phyloP scores from a whole-genome alignment of 2,888 invertebrate species.

The Gortyna flavago region DNA sequence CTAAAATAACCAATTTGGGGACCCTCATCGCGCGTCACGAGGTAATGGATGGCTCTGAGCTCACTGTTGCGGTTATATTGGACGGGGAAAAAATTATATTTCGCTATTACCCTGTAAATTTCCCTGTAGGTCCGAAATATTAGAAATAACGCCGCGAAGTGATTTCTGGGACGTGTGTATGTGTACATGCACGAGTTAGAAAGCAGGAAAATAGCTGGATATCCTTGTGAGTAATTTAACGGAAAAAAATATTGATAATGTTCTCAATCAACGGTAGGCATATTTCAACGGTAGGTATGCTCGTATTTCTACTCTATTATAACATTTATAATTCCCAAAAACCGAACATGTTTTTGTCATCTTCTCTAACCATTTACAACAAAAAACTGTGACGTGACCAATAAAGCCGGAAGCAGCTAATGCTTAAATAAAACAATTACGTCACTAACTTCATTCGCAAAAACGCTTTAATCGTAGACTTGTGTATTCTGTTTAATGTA shows the following conservation, averaged over 20 bases:
- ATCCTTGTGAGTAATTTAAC: slow-evolving; percentile 24
- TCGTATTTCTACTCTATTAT: not conserved
- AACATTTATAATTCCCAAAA: not conserved
- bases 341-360: not conserved
- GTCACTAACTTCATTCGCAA: slow-evolving; percentile 18
- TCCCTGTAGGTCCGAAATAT: slow-evolving; percentile 48
- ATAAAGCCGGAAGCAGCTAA: slow-evolving; percentile 14
- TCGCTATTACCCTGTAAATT: slow-evolving; percentile 62
- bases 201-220: slow-evolving; percentile 19
- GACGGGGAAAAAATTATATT: slow-evolving; percentile 68
- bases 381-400: not conserved
- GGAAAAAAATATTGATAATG: slow-evolving; percentile 15
- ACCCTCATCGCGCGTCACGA: slow-evolving; percentile 79
- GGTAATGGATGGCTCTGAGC: slow-evolving; percentile 76
- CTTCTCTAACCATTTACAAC: not conserved
- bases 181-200: slow-evolving; percentile 18
- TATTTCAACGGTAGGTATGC: too few species aligned
- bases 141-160: slow-evolving; percentile 36
- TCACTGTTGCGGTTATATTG: slow-evolving; percentile 69
- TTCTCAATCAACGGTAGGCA: slow-evolving; percentile 3
- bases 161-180: slow-evolving; percentile 35
- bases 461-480: slow-evolving; percentile 18
- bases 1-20: slow-evolving; percentile 78
- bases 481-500: slow-evolving; percentile 21
- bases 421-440: slow-evolving; percentile 23